Evolutionary conservation across 2,113 vertebrate genomes (phyloP).

Genomic region (Elaphurus davidianus): DNA sequence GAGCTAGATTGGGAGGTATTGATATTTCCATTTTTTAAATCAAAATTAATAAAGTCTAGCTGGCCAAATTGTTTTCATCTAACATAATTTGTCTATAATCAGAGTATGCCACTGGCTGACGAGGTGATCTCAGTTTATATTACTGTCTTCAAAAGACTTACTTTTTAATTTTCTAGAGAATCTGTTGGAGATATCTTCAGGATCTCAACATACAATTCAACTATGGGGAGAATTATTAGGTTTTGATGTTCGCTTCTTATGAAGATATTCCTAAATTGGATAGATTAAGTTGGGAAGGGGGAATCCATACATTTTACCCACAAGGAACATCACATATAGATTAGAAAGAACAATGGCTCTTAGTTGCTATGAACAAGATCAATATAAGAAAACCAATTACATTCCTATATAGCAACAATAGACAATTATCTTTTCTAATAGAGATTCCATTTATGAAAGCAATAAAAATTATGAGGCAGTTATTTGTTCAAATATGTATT

Average conservation of each 20-base stretch:
- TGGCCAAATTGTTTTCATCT: slow-evolving; percentile 5
- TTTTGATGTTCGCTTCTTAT: not conserved
- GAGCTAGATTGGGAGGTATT: not conserved
- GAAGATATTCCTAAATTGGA: not conserved
- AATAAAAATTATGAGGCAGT: not conserved
- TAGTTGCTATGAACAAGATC: not conserved
- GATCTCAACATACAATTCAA: not conserved
- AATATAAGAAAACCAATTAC: not conserved
- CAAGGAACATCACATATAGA: not conserved
- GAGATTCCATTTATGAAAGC: not conserved
- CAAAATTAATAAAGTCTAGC: slow-evolving; percentile 33
- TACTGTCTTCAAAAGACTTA: not conserved
- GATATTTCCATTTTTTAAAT: slow-evolving; percentile 6
- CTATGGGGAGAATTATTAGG: not conserved
- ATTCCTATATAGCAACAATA: not conserved
- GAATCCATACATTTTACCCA: not conserved
- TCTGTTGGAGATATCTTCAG: not conserved
- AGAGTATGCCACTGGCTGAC: not conserved
- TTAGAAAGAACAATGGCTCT: not conserved
- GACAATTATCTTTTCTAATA: not conserved
- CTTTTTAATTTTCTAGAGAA: not conserved
- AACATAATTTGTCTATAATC: not conserved
- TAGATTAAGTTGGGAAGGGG: not conserved
- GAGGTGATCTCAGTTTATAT: not conserved
- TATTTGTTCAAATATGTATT: not conserved